Base-by-base conservation (phyloP, 2,797 vertebrate genomes). In the Molossus alvarezi region DNA sequence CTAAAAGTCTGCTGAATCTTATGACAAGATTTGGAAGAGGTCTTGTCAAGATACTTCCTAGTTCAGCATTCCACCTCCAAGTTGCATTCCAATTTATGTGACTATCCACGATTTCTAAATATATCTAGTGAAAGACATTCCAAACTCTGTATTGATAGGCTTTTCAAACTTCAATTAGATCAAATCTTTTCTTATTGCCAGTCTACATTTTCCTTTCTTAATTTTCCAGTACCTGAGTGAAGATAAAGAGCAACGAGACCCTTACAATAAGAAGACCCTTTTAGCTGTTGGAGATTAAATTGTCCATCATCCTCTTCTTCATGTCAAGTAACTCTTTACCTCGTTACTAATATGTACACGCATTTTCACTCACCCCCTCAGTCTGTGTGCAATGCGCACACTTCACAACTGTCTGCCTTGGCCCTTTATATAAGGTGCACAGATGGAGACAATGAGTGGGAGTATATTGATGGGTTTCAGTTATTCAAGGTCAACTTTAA, bases 1-100 rank as follows among this genome's bases (percentile, higher is more conserved):
- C 73, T 71, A 33, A 79, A 88, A 71, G 20, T 86, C 88, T 90
- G 51, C 90, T 88, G 51, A 86, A 82, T 92, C 76, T 69, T 29
- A 77, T 75, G 91, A 55, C 17, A 55, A 79, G 9, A 73, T 48
- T 71, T 64, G 51, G 17, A 90, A 90, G 51, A 89, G 10, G 33
- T 37, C 82, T 57, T 33, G 57, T 41, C 21, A 87, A 91, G 64
- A 91, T 91, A 51, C 21, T 51, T 65, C 18, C 12, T 73, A 5
- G 12, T 67, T 83, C 17, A 53, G 14, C 21, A 62, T 95, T 73
- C 27, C 9, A 60, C 21, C n/a, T 75, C n/a, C 55, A 55, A 81
- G 72, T 75, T 93, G 41, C 18, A 77, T 85, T 90, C 71, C 67
- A 92, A 60, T 41, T 45, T 65, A 73, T 75, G n/a, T 84, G 58